Conservation (phyloP, 2,797 vertebrate genomes). For the Champsocephalus gunnari region DNA sequence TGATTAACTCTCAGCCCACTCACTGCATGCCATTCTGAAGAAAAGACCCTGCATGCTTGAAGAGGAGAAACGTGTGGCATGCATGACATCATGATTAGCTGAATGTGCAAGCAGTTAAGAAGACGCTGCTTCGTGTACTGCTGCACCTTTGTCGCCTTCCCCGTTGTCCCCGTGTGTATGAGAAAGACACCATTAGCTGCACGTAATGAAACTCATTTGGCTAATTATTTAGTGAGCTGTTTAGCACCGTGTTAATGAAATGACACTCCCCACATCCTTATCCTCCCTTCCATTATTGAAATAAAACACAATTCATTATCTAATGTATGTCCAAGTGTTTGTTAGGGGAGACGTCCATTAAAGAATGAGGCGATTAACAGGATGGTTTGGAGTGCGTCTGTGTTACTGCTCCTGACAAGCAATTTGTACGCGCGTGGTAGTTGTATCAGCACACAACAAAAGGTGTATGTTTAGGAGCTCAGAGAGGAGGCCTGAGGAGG, state of each 20-base stretch:
- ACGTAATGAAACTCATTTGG: slow-evolving; percentile 59
- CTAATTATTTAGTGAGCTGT: slow-evolving; percentile 53
- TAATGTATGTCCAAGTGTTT: slow-evolving; percentile 53
- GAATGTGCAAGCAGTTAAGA: slow-evolving; percentile 29
- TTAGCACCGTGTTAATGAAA: slow-evolving; percentile 61
- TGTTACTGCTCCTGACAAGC: slow-evolving; percentile 31
- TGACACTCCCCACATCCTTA: slow-evolving; percentile 42
- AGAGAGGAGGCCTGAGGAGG: slow-evolving; percentile 49
- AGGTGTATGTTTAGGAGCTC: slow-evolving; percentile 54
- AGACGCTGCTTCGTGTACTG: slow-evolving; percentile 2
- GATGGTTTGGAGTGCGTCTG: slow-evolving; percentile 36
- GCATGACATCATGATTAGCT: slow-evolving; percentile 52
- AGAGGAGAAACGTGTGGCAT: not conserved
- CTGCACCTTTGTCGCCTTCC: not conserved
- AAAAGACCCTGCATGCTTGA: slow-evolving; percentile 48
- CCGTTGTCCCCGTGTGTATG: slow-evolving; percentile 39
- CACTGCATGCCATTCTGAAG: slow-evolving; percentile 61
- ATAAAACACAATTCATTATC: slow-evolving; percentile 61
- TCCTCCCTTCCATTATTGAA: slow-evolving; percentile 50
- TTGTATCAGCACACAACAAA: slow-evolving; percentile 61
- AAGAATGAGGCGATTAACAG: slow-evolving; percentile 57
- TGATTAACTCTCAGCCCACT: slow-evolving; percentile 80
- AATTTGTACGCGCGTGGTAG: slow-evolving; percentile 43
- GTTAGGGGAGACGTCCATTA: slow-evolving; percentile 56
- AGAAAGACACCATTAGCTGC: slow-evolving; percentile 55